Conservation (phyloP, 2,888 invertebrate species). For the Dione vanillae region DNA sequence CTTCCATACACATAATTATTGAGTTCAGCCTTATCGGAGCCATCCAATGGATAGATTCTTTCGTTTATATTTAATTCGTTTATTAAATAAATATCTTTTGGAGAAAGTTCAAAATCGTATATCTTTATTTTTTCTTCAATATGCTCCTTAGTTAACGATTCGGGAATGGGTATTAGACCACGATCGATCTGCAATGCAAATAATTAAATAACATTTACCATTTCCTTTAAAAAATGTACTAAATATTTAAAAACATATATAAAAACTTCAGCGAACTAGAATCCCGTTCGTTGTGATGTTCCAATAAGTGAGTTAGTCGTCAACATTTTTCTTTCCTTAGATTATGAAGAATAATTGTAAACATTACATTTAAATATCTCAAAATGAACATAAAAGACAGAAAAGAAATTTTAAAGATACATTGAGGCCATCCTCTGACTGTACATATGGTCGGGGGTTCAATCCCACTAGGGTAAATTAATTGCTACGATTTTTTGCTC, state of each 20-base stretch:
- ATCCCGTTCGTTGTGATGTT: too few relatives aligned
- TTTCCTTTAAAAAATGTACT: too few relatives aligned
- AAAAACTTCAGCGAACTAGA: too few relatives aligned
- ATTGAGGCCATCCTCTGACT: too few relatives aligned
- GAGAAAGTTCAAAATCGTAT: constrained; percentile 43
- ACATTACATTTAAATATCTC: too few relatives aligned
- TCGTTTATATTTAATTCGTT: constrained; percentile 28
- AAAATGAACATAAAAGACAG: background rate
- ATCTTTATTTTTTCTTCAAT: constrained; percentile 32
- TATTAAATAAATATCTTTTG: constrained; percentile 25
- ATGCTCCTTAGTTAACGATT: constrained; percentile 22
- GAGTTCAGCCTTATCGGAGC: background rate
- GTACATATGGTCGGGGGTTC: too few relatives aligned
- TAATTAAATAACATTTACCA: background rate
- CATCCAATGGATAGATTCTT: constrained; percentile 22
- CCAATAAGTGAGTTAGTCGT: too few relatives aligned
- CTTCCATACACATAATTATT: constrained; percentile 1
- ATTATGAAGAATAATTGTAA: too few relatives aligned
- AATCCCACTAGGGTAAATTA: too few relatives aligned
- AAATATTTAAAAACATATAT: too few relatives aligned
- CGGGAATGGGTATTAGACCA: constrained; percentile 26
- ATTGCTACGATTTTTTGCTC: too few relatives aligned
- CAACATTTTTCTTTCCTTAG: too few relatives aligned
- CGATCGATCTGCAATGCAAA: constrained; percentile 33
- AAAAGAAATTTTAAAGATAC: background rate